Base-by-base conservation (phyloP, 2,797 vertebrate species). In the Centroberyx gerrardi region DNA sequence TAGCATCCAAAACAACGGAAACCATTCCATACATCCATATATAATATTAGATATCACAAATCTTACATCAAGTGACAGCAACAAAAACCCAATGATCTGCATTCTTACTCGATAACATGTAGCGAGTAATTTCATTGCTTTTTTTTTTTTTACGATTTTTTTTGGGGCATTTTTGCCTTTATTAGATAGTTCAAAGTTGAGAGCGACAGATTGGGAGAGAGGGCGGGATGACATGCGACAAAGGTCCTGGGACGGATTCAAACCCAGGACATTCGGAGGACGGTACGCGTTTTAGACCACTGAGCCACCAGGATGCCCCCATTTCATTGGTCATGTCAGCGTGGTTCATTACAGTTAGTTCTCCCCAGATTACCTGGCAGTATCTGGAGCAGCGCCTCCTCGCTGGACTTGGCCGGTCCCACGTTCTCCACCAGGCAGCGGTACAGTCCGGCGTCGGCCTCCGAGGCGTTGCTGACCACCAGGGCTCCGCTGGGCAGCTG, bases 351-450 rank as follows among this genome's bases (percentile, higher is more conserved):
- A 33, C 17, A 12, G 36, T 49, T 33, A 14, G 14, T 22, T 29
- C 14, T 27, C 9, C 3, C 49, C 4, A n/a, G 6, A n/a, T 80
- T 92, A 99, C 98, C 98, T 95, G 95, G 90, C 68, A 96, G 88
- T n/a, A 97, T 80, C 72, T 90, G 95, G 62, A 99, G 93, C 89
- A 96, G 94, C 0, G 95, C 97, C 88, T 99, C 98, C 0, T 99
- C 98, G 12, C 97, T 99, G 83, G 93, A 93, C 83, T 99, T 99
- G 13, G 95, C 93, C 0, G 94, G 74, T 0, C 96, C 97, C 0
- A 94, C 94, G 0, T 94, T 95, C 77, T 98, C 98, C 27, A 99
- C 92, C 72, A 96, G 3, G 27, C 98, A 99, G 80, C 97, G 97
- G 56, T 99, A 99, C 1, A 95, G 90, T 0, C 98, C 98, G 0